Base-by-base conservation (phyloP, 2,113 vertebrate genomes). In the Dermatemys mawii region DNA sequence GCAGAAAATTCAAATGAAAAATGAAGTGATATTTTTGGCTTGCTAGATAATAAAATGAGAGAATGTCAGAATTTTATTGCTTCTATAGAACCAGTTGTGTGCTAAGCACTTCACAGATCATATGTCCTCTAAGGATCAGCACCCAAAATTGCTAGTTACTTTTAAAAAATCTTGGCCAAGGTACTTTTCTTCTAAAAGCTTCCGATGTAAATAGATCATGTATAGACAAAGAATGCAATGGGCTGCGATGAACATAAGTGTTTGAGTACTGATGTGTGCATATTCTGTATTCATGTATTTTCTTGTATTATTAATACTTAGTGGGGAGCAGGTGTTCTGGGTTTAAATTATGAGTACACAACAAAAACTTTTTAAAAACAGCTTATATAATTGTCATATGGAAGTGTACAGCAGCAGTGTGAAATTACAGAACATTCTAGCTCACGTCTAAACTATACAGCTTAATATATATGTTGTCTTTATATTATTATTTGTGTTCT, bases 151-250 rank as follows among this genome's bases (percentile, higher is more conserved):
- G 76, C 75, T 92, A 80, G 87, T 89, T 1, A 1, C 83, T 89
- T 67, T 80, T 83, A 14, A 49, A 92, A 93, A 81, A 78, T 80
- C 83, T 92, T 94, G 92, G 88, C 94, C 54, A 11, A 79, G 67
- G 76, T 55, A 27, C 82, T 79, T 16, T 60, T 32, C 67, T 24
- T 29, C 83, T 0, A 1, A 87, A 83, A 85, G n/a, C 80, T 92
- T 94, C 88, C 88, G 87, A 46, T 48, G 76, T 70, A 89, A 92
- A 94, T 53, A 95, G 50, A 76, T 55, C 1, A 0, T 17, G 76
- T 60, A 53, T 21, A 83, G 92, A 91, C 90, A 89, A 87, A 82
- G 94, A 92, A 93, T 88, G 82, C 79, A 84, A 79, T 89, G 88
- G 83, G 83, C 83, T 91, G 76, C 51, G 76, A 87, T 67, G 78